Conservation (phyloP, 2,113 vertebrate genomes). For the Pollimyrus isidori region DNA sequence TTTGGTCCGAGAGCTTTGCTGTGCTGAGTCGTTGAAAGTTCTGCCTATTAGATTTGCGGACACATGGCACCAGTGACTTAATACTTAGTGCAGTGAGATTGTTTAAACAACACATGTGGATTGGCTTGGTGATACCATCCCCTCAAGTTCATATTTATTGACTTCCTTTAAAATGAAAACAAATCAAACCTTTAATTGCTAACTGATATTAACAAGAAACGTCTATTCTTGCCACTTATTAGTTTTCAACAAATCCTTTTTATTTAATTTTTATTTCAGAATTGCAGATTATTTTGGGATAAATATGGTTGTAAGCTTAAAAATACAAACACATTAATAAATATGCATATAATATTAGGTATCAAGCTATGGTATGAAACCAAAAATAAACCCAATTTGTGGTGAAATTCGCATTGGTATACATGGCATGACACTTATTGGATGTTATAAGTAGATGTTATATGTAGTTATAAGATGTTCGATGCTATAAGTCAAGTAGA, state of each 20-base stretch:
- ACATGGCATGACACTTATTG: neutral
- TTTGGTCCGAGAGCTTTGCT: neutral
- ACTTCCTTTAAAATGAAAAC: neutral
- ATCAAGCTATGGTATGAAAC: neutral
- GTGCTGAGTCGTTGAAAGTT: neutral
- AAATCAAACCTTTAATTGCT: neutral
- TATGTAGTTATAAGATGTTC: neutral
- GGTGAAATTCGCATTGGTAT: neutral
- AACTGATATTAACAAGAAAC: neutral
- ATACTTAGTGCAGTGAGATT: neutral
- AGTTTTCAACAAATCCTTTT: neutral
- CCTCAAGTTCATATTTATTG: neutral
- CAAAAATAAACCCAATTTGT: neutral
- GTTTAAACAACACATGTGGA: neutral
- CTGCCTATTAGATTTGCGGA: neutral
- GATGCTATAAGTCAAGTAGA: neutral
- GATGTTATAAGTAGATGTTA: too few species aligned
- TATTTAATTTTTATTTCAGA: neutral
- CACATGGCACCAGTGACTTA: neutral
- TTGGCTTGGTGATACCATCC: neutral
- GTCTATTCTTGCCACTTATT: neutral
- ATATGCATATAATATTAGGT: neutral
- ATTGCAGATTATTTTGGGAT: neutral
- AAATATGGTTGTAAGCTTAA: neutral
- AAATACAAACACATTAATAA: neutral